Conservation (phyloP, 2,797 vertebrate species). For the Melanotaenia maccullochi region DNA sequence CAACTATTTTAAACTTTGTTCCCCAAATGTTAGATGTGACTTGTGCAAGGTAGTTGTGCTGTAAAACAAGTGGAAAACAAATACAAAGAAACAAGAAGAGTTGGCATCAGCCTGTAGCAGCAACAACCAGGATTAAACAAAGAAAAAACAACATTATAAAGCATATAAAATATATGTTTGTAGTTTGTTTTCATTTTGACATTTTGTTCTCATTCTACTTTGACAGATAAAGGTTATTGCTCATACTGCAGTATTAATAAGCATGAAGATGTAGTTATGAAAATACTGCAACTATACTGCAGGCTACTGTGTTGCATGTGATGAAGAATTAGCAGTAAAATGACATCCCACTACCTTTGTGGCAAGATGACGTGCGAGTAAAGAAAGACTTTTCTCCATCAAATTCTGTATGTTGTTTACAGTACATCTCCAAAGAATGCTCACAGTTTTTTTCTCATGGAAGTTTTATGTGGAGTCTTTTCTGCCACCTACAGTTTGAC, state of each 20-base stretch:
- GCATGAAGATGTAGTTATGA: background rate
- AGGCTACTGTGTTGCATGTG: too few relatives aligned
- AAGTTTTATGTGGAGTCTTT: background rate
- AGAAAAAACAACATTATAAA: background rate
- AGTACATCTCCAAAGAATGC: background rate
- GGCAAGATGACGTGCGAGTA: too few relatives aligned
- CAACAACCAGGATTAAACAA: background rate
- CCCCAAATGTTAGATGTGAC: constrained; percentile 99
- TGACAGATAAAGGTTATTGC: background rate
- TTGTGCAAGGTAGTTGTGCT: constrained; percentile 99
- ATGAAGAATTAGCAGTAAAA: background rate
- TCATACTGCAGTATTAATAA: background rate
- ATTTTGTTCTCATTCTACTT: constrained; percentile 2
- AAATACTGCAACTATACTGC: background rate
- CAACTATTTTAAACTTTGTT: constrained; percentile 99
- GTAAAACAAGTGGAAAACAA: constrained; percentile 47
- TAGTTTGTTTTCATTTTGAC: background rate
- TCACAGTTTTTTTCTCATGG: too few relatives aligned
- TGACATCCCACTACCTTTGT: background rate
- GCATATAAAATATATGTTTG: background rate
- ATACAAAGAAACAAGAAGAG: background rate
- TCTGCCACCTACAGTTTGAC: background rate
- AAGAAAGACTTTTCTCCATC: background rate
- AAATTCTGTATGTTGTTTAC: background rate
- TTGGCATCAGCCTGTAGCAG: background rate